phyloP scores from a whole-genome alignment of 2,113 vertebrate genomes.

The Mustela nigripes region DNA sequence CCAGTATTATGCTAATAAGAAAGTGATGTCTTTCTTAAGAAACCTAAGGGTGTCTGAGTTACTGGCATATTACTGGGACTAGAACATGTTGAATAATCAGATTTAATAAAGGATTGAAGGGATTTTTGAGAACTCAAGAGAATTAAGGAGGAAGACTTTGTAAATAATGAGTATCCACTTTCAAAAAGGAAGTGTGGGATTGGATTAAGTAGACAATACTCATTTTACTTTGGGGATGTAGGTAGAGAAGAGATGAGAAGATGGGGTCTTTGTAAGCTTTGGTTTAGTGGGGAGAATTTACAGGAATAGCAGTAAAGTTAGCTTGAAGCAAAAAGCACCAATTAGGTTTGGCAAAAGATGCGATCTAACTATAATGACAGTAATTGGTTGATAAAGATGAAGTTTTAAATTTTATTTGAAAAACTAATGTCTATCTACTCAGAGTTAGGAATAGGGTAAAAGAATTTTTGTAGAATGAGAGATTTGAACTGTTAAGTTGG shows the following conservation, averaged over 20 bases:
- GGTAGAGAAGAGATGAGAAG: neutral
- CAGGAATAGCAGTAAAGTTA: neutral
- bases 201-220: neutral
- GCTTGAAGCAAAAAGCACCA: slow-evolving; percentile 22
- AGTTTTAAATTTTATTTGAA: slow-evolving; percentile 28
- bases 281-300: slow-evolving; percentile 31
- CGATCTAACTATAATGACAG: neutral
- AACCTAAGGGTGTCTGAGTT: neutral
- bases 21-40: neutral
- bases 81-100: slow-evolving; percentile 5
- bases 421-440: neutral
- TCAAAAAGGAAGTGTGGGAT: neutral
- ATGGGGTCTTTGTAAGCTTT: neutral
- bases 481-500: neutral
- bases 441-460: neutral
- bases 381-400: neutral
- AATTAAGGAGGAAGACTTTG: neutral
- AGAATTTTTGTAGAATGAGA: neutral
- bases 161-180: neutral
- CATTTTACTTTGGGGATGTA: slow-evolving; percentile 42
- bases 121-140: neutral
- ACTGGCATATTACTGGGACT: neutral
- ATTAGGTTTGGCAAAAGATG: neutral
- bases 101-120: slow-evolving; percentile 36
- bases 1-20: slow-evolving; percentile 28